Evolutionary conservation across 2,888 invertebrate species (phyloP).

Genomic region (Ennomos erosarius): DNA sequence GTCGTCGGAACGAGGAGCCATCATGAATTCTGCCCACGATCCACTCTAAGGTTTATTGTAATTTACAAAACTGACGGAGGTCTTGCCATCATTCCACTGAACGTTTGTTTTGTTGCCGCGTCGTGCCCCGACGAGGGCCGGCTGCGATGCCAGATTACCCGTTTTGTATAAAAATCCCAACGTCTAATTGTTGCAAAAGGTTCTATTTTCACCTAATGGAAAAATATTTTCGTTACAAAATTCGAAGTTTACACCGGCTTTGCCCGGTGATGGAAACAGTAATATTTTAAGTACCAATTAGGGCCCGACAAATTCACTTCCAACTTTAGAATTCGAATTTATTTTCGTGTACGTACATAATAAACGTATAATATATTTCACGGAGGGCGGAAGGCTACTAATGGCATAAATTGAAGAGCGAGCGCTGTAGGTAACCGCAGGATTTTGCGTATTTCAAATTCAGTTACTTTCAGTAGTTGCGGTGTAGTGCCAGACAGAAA

Average conservation of each 20-base stretch:
- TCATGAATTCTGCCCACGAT: constrained; percentile 78
- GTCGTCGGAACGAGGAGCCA: constrained; percentile 67
- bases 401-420: constrained; percentile 78
- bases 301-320: constrained; percentile 55
- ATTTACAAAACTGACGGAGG: constrained; percentile 81
- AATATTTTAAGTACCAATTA: constrained; percentile 45
- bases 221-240: constrained; percentile 31
- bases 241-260: constrained; percentile 35
- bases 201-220: constrained; percentile 19
- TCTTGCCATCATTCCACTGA: constrained; percentile 70
- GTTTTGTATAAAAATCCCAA: constrained; percentile 40
- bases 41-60: constrained; percentile 79
- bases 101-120: constrained; percentile 68
- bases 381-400: constrained; percentile 69
- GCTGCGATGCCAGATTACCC: constrained; percentile 49
- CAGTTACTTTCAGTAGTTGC: constrained; percentile 62
- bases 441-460: constrained; percentile 80
- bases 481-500: constrained; percentile 49
- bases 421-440: constrained; percentile 70
- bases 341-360: constrained; percentile 48
- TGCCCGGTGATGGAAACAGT: constrained; percentile 34
- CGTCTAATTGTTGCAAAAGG: constrained; percentile 30
- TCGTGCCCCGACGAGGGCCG: constrained; percentile 48
- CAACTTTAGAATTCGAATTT: constrained; percentile 58
- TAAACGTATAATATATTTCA: constrained; percentile 63